Base-by-base conservation (phyloP, 2,797 vertebrate species). In the Menidia menidia region DNA sequence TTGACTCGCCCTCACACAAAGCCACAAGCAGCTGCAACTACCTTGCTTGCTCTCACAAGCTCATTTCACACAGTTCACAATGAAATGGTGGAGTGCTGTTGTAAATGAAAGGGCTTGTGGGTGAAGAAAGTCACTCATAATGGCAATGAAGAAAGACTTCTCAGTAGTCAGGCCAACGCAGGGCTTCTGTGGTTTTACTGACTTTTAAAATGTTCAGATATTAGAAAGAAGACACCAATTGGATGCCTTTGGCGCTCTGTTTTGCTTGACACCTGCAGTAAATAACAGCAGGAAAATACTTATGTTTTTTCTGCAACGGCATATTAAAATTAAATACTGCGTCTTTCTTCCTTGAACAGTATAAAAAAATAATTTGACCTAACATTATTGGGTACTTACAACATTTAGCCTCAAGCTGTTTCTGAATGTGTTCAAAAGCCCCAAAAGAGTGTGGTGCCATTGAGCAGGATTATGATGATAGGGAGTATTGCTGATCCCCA, bases 351-450 rank as follows among this genome's bases (percentile, higher is more conserved):
- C 35, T 52, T 48, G 32, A 41, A 50, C 44, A 60, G 50, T 74
- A 14, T 42, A 53, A 71, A 69, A 67, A 75, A 73, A 72, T 44
- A 9, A 4, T 44, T 12, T 13, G 15, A 44, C 43, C 33, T 30
- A 18, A 15, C 16, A 58, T 59, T 61, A 51, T 60, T 50, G 41
- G 60, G 39, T 53, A 48, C 43, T 71, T 33, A 73, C 55, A 61
- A 60, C 60, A 63, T 72, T 77, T 69, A 56, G 19, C 64, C 64
- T 78, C 60, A 57, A 65, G 68, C 42, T 55, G 64, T 69, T 73
- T 68, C 18, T 53, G 64, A 18, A 60, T 64, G 47, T 42, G 59
- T 74, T 64, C n/a, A 62, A 71, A 57, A 15, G 68, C 47, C 67
- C 60, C 6, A 66, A 19, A 51, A 59, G 14, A 74, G 62, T 75